Base-by-base conservation (phyloP, 2,888 invertebrate genomes). In the Caenorhabditis becei region DNA sequence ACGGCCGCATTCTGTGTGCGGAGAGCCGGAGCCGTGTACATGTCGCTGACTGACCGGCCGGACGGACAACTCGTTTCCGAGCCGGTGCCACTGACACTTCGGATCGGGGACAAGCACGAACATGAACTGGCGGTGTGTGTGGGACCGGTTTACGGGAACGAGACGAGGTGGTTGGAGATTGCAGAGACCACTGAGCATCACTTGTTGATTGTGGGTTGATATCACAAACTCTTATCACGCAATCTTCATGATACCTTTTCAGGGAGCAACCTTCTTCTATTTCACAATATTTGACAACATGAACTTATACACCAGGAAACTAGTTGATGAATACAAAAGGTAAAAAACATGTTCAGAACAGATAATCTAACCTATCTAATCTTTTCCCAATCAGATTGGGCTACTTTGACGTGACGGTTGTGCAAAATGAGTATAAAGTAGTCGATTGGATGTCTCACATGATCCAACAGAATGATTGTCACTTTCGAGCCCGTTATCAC, bases 171-270 rank as follows among this genome's bases (percentile, higher is more conserved):
- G 54, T 20, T 66, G 8, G 53, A 66, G 26, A 54, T 66, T 66
- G 54, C 54, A 1, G 66, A 66, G 26, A 54, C 54, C 14, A 41
- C 54, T 10, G 66, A 66, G 53, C 66, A 66, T 54, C 66, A 66
- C 35, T n/a, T 53, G 41, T 10, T 54, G n/a, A 66, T 66, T 37
- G 66, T 66, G 51, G 32, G 32, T 32, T 32, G 32, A 32, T 32
- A 32, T 32, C 32, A n/a, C n/a, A n/a, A n/a, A n/a, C n/a, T n/a
- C 24, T 44, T 23, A 26, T 24, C 14, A 44, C 10, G 11, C 4
- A 8, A 58, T 11, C 26, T 26, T 20, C 23, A 41, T 37, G n/a
- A n/a, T 7, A 5, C 2, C 4, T 32, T 37, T 65, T 23, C 65
- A 66, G 66, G 66, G 66, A 16, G 54, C 35, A 24, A 37, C 54